A percentile compares a stretch with the other conserved stretches of the same genome.
Conservation (phyloP, 2,888 invertebrate genomes). For the Leptothorax acervorum region DNA sequence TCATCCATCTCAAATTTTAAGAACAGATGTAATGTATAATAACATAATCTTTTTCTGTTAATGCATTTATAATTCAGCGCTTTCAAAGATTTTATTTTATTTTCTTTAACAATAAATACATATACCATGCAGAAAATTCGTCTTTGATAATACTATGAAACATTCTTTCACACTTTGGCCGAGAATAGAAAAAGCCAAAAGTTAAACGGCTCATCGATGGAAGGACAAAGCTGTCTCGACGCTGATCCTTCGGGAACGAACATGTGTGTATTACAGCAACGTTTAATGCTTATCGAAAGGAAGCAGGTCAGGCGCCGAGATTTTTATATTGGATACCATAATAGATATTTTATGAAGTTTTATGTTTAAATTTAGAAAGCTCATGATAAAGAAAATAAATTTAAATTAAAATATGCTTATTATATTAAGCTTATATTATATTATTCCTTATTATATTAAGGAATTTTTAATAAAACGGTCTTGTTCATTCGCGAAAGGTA, state of each 20-base stretch:
- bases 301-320: neutral
- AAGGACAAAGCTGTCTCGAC: conserved; percentile 5
- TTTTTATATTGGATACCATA: conserved; percentile 20
- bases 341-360: neutral
- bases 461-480: conserved; percentile 20
- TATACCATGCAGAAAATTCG: neutral
- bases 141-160: neutral
- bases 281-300: conserved; percentile 15
- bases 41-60: neutral
- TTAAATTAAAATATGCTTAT: conserved; percentile 1
- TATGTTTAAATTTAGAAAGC: neutral
- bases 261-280: conserved; percentile 1
- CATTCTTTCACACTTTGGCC: conserved; percentile 23
- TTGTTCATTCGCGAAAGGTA: neutral
- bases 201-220: conserved; percentile 11
- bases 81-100: neutral
- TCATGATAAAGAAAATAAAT: neutral
- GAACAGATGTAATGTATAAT: neutral
- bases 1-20: neutral
- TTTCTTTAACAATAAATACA: neutral
- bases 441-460: neutral
- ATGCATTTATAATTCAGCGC: neutral
- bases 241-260: conserved; percentile 22
- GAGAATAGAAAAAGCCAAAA: neutral
- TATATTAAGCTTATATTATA: too few species aligned